A percentile compares a stretch with the other conserved stretches of the same genome.
phyloP scores from a whole-genome alignment of 2,888 invertebrate genomes.

The Megamerina dolium region DNA sequence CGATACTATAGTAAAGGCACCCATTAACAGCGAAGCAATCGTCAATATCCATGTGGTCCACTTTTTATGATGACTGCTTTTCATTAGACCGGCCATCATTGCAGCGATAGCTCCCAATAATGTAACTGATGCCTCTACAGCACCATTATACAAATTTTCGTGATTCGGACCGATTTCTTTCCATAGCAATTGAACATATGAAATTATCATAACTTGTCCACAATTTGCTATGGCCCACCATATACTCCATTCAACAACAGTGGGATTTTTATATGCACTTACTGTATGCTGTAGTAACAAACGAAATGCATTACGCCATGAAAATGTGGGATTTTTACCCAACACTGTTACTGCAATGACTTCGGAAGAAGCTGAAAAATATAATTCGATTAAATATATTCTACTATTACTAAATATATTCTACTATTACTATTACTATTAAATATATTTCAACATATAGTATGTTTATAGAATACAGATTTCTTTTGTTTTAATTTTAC shows the following conservation, averaged over 20 bases:
- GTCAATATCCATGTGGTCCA: constrained; percentile 51
- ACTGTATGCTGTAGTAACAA: constrained; percentile 56
- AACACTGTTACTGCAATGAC: too few species aligned
- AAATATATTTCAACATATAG: too few species aligned
- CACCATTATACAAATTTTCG: constrained; percentile 58
- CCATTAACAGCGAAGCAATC: constrained; percentile 50
- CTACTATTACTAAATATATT: too few species aligned
- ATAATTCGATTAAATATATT: too few species aligned
- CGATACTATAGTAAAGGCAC: constrained; percentile 50
- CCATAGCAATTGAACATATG: constrained; percentile 82
- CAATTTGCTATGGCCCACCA: constrained; percentile 74
- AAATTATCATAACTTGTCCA: constrained; percentile 59
- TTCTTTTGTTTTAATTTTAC: too few species aligned
- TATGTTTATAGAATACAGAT: too few species aligned
- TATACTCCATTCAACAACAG: constrained; percentile 66
- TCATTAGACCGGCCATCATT: constrained; percentile 50
- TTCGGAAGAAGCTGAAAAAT: too few species aligned
- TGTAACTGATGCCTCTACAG: constrained; percentile 62
- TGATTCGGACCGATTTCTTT: constrained; percentile 57
- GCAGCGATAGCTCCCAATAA: constrained; percentile 54
- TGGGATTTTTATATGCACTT: constrained; percentile 55
- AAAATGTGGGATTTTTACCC: constrained; percentile 37
- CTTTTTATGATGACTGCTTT: constrained; percentile 48
- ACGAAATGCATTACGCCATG: constrained; percentile 47
- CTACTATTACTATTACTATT: too few species aligned